Evolutionary conservation across 2,113 vertebrate species (phyloP).

Genomic region (Strix aluco): DNA sequence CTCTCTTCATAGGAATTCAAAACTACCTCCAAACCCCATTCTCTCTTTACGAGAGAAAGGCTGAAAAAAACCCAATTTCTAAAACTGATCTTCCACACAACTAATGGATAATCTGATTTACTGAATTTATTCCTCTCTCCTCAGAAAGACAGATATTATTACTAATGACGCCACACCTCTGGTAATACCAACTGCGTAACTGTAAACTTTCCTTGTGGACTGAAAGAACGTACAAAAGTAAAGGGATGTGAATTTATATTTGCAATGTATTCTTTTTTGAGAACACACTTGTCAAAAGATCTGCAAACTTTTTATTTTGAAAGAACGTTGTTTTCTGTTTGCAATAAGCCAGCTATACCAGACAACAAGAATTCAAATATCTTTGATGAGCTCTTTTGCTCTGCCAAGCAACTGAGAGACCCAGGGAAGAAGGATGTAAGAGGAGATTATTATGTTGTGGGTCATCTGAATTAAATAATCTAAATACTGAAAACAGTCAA

Average conservation of each 20-base stretch:
- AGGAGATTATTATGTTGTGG: not conserved
- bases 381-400: not conserved
- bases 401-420: not conserved
- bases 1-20: not conserved
- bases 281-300: not conserved
- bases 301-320: not conserved
- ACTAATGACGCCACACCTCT: not conserved
- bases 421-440: not conserved
- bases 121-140: not conserved
- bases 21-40: not conserved
- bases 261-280: not conserved
- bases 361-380: not conserved
- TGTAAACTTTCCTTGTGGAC: not conserved
- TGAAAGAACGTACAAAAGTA: not conserved
- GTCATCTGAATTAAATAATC: not conserved
- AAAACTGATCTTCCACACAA: not conserved
- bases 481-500: not conserved
- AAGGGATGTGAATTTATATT: not conserved
- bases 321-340: not conserved
- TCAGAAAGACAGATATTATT: not conserved
- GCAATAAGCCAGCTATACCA: not conserved
- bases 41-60: not conserved
- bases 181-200: not conserved
- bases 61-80: fast-evolving
- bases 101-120: not conserved